phyloP scores from a whole-genome alignment of 1,140 invertebrate genomes.

The Episyrphus balteatus region DNA sequence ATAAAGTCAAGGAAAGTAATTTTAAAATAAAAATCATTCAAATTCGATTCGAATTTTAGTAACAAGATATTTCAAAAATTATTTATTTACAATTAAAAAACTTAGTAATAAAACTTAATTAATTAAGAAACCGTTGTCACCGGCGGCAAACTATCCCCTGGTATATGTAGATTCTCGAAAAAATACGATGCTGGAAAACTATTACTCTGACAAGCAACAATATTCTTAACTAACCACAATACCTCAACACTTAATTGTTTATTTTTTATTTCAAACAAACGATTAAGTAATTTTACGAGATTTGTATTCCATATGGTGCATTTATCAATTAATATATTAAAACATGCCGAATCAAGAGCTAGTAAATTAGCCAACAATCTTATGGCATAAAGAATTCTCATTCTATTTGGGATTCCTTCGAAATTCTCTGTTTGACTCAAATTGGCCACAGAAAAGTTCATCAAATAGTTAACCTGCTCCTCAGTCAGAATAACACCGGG shows the following conservation, averaged over 20 bases:
- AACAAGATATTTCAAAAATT: no score
- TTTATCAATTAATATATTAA: background rate
- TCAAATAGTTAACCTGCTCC: slow-evolving; percentile 2
- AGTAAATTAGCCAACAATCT: slow-evolving; percentile 20
- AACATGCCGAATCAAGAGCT: slow-evolving; percentile 4
- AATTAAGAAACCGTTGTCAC: no score
- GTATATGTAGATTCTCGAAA: no score
- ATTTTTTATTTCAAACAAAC: slow-evolving; percentile 14
- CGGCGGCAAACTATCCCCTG: no score
- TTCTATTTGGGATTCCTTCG: background rate
- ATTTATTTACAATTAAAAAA: no score
- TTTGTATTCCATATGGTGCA: background rate
- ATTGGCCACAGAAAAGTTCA: slow-evolving; percentile 4
- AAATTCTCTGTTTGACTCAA: background rate
- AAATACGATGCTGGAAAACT: no score
- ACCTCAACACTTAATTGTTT: slow-evolving; percentile 7
- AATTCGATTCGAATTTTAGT: no score
- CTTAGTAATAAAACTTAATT: no score
- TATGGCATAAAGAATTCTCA: slow-evolving; percentile 14
- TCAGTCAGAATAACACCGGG: background rate
- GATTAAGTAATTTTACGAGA: slow-evolving; percentile 12
- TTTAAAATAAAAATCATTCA: no score
- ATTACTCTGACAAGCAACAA: no score
- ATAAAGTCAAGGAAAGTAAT: no score
- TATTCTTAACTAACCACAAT: slow-evolving; percentile 8